Percentiles rank a stretch among this genome's conserved stretches.
Evolutionary conservation across 2,797 vertebrate genomes (phyloP).

Genomic region (Poeciliopsis paucimaculata): DNA sequence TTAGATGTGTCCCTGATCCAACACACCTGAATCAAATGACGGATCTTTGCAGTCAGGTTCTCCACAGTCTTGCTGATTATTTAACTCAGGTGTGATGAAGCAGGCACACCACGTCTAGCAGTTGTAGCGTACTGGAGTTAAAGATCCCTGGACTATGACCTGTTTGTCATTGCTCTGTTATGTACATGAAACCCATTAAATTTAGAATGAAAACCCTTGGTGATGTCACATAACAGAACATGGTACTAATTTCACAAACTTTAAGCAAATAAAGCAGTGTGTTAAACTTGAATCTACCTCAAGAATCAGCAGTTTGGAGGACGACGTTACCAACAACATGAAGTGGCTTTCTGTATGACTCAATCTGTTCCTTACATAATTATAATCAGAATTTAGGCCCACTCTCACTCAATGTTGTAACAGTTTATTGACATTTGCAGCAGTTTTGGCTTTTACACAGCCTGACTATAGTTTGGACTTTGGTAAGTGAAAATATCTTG

Average conservation of each 20-base stretch:
- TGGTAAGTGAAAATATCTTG: not conserved
- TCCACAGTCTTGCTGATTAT: too few species aligned
- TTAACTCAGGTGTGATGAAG: too few species aligned
- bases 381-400: not conserved
- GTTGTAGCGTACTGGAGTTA: too few species aligned
- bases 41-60: too few species aligned
- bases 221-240: not conserved
- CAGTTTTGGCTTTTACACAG: not conserved
- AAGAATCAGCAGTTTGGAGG: not conserved
- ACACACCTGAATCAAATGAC: too few species aligned
- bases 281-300: not conserved
- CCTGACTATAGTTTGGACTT: not conserved
- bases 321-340: not conserved
- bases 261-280: not conserved
- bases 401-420: not conserved
- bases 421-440: constrained; percentile 2
- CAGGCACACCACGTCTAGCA: too few species aligned
- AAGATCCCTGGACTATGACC: not conserved
- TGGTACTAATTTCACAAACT: not conserved
- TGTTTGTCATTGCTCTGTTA: not conserved
- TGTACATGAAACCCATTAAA: not conserved
- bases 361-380: not conserved
- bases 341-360: not conserved
- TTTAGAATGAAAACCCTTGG: not conserved
- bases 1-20: too few species aligned